phyloP scores from a whole-genome alignment of 2,888 invertebrate species.

The Miltochrista miniata region DNA sequence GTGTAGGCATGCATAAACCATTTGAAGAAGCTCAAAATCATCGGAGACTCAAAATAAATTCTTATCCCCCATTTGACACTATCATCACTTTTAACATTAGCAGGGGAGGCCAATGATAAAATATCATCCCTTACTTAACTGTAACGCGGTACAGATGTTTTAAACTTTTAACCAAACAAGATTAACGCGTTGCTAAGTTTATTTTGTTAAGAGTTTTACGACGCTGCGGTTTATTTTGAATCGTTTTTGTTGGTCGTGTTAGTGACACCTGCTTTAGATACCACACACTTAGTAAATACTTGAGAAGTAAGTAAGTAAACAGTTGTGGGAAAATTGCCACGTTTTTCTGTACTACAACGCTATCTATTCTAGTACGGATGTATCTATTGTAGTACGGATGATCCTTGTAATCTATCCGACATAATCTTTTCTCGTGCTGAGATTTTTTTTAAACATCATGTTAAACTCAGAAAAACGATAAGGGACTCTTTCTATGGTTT shows the following conservation, averaged over 20 bases:
- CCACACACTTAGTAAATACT: slow-evolving; percentile 33
- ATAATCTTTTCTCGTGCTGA: too few relatives aligned
- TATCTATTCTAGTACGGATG: too few relatives aligned
- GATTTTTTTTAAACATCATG: too few relatives aligned
- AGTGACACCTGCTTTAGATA: slow-evolving; percentile 77
- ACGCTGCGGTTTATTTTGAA: slow-evolving; percentile 67
- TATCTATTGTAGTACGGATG: too few relatives aligned
- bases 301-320: slow-evolving; percentile 26
- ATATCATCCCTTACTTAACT: slow-evolving; percentile 55
- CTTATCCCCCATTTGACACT: background rate
- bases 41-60: too few relatives aligned
- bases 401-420: too few relatives aligned
- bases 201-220: slow-evolving; percentile 79
- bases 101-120: slow-evolving; percentile 38
- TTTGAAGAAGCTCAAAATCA: too few relatives aligned
- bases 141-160: slow-evolving; percentile 63
- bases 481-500: too few relatives aligned
- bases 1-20: background rate
- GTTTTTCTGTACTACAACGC: too few relatives aligned
- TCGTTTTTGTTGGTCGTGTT: slow-evolving; percentile 54
- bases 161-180: slow-evolving; percentile 51
- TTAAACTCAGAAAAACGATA: too few relatives aligned
- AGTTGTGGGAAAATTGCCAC: slow-evolving; percentile 24
- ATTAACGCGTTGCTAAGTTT: slow-evolving; percentile 72
- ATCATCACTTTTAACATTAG: slow-evolving; percentile 13